A percentile compares a stretch with the other conserved stretches of the same genome.
phyloP scores from a whole-genome alignment of 2,888 invertebrate species.

The Bombylius discolor region DNA sequence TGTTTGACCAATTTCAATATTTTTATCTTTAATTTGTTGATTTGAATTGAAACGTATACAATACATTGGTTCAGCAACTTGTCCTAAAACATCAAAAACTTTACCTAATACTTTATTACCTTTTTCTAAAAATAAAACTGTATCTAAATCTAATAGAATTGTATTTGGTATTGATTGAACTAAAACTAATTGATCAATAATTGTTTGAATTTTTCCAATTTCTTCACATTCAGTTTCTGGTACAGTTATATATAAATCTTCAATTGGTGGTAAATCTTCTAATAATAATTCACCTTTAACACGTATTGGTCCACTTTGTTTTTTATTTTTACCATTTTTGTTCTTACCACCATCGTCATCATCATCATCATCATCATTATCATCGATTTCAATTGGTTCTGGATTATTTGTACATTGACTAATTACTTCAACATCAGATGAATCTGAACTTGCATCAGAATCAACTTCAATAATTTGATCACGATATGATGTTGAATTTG shows the following conservation, averaged over 20 bases:
- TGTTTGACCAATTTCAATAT: constrained; percentile 51
- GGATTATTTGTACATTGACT: background rate
- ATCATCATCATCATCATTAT: constrained; percentile 19
- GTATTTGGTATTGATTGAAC: constrained; percentile 57
- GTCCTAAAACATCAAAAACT: constrained; percentile 87
- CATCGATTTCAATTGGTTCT: constrained; percentile 17
- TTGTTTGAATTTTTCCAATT: constrained; percentile 57
- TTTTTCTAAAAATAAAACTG: constrained; percentile 70
- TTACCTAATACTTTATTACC: constrained; percentile 62
- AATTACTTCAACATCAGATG: constrained; percentile 10
- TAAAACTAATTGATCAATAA: constrained; percentile 64
- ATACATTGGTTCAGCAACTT: constrained; percentile 72
- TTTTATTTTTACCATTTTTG: constrained; percentile 10
- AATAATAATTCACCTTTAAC: constrained; percentile 35
- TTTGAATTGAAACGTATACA: constrained; percentile 77
- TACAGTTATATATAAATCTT: constrained; percentile 67
- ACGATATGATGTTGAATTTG: background rate
- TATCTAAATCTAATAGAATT: constrained; percentile 74
- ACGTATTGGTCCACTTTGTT: constrained; percentile 22
- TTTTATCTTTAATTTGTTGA: constrained; percentile 57
- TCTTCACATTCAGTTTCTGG: constrained; percentile 59
- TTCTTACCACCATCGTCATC: constrained; percentile 24
- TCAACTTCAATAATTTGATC: background rate
- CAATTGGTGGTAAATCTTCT: constrained; percentile 67
- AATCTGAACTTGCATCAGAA: constrained; percentile 3